Evolutionary conservation across 2,888 invertebrate species (phyloP).

Genomic region (Epinotia ramella): DNA sequence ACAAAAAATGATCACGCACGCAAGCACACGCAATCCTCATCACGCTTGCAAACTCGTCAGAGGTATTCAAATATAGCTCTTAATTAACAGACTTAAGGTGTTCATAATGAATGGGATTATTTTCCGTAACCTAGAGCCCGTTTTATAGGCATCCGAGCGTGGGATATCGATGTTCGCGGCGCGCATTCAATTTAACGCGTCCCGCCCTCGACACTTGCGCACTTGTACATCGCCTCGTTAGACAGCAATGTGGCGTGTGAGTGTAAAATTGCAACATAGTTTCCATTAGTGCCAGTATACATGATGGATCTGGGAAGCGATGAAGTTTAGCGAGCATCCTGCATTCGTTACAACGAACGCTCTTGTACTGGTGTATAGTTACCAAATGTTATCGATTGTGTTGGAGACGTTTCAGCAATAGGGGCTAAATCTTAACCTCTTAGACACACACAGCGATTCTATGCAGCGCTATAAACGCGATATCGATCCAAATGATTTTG

Average conservation of each 20-base stretch:
- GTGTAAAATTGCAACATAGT: constrained; percentile 34
- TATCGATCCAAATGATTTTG: too few relatives aligned
- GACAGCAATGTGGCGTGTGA: constrained; percentile 36
- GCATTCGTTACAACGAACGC: not conserved
- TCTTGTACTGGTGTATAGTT: not conserved
- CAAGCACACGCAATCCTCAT: constrained; percentile 22
- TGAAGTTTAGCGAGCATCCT: not conserved
- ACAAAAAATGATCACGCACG: constrained; percentile 26
- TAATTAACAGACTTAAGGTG: not conserved
- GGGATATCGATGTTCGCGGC: constrained; percentile 49
- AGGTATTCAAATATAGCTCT: not conserved
- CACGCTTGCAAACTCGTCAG: not conserved
- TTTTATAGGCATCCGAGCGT: constrained; percentile 43
- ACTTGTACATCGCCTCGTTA: constrained; percentile 45
- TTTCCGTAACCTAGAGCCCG: constrained; percentile 23
- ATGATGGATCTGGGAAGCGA: constrained; percentile 15
- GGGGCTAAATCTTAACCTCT: too few relatives aligned
- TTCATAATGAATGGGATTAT: not conserved
- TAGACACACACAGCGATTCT: too few relatives aligned
- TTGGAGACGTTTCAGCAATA: too few relatives aligned
- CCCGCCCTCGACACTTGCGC: constrained; percentile 44
- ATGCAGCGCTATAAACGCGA: too few relatives aligned
- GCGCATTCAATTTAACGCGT: constrained; percentile 56
- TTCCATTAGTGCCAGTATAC: constrained; percentile 8
- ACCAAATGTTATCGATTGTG: not conserved